Evolutionary conservation across 2,113 vertebrate species (phyloP).

Genomic region (Pyxicephalus adspersus): DNA sequence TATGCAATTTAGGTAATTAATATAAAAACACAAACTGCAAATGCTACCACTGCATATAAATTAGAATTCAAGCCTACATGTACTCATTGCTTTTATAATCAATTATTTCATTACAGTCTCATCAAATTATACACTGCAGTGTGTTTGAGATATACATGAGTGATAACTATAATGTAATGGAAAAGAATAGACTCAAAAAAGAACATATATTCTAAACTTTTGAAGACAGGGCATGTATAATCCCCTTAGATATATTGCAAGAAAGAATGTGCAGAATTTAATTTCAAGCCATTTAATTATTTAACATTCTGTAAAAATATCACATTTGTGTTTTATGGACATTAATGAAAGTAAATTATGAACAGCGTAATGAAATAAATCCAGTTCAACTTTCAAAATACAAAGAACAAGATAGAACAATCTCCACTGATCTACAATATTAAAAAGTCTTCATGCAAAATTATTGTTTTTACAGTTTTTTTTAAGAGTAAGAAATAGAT

Average conservation of each 20-base stretch:
- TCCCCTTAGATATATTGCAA: neutral
- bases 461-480: neutral
- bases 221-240: neutral
- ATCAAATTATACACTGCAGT: slow-evolving; percentile 51
- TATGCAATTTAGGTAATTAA: slow-evolving; percentile 46
- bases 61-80: slow-evolving; percentile 29
- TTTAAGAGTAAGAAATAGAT: neutral
- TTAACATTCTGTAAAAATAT: slow-evolving; percentile 44
- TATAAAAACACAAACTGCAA: slow-evolving; percentile 26
- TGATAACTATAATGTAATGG: slow-evolving; percentile 56
- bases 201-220: neutral
- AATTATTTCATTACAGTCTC: slow-evolving; percentile 50
- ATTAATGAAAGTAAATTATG: slow-evolving; percentile 45
- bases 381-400: slow-evolving; percentile 32
- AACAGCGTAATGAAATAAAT: slow-evolving; percentile 23
- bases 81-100: slow-evolving; percentile 16
- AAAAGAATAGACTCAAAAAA: neutral
- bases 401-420: slow-evolving; percentile 1
- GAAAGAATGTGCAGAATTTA: slow-evolving; percentile 29
- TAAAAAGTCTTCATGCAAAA: slow-evolving; percentile 21
- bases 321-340: slow-evolving; percentile 35
- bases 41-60: neutral
- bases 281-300: slow-evolving; percentile 26
- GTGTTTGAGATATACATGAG: neutral
- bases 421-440: slow-evolving; percentile 18